These are phyloP conservation scores for Pseudorhiza aurosa DNA, from an alignment of 30 jellyfish, hydroid and myxozoan species.

Conservation along the genomic window DNA sequence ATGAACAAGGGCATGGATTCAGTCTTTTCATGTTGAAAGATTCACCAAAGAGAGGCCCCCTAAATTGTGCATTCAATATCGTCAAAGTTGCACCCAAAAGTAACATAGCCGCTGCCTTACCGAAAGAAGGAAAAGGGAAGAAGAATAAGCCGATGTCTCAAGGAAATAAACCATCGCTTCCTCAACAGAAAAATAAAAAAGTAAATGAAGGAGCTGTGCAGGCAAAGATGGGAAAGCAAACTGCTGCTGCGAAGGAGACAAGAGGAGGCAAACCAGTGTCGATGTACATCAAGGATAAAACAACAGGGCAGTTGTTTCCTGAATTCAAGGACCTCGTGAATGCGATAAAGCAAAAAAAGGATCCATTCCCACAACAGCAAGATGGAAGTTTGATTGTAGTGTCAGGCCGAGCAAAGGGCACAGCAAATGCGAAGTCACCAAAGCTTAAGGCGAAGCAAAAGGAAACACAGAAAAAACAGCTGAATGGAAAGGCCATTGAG, in stretches of 20 bases:
- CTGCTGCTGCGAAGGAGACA: neutral
- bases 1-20: slow-evolving; percentile 45
- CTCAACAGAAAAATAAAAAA: neutral
- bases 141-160: too few species aligned
- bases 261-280: slow-evolving; percentile 9
- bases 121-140: neutral
- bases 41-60: slow-evolving; percentile 61
- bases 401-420: slow-evolving; percentile 1
- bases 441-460: slow-evolving; percentile 4
- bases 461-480: neutral
- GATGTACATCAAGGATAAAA: neutral
- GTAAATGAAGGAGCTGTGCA: neutral
- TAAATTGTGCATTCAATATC: slow-evolving; percentile 54
- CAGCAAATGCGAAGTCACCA: neutral
- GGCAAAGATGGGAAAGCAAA: neutral
- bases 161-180: too few species aligned
- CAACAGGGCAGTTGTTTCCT: slow-evolving; percentile 36
- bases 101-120: neutral
- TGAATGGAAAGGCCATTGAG: neutral
- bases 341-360: slow-evolving; percentile 46
- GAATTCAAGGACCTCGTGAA: slow-evolving; percentile 58
- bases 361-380: slow-evolving; percentile 48
- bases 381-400: slow-evolving; percentile 35
- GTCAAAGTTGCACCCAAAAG: neutral
- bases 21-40: slow-evolving; percentile 39